Conservation (phyloP, 1,140 invertebrate species). For the Drosophila triauraria region DNA sequence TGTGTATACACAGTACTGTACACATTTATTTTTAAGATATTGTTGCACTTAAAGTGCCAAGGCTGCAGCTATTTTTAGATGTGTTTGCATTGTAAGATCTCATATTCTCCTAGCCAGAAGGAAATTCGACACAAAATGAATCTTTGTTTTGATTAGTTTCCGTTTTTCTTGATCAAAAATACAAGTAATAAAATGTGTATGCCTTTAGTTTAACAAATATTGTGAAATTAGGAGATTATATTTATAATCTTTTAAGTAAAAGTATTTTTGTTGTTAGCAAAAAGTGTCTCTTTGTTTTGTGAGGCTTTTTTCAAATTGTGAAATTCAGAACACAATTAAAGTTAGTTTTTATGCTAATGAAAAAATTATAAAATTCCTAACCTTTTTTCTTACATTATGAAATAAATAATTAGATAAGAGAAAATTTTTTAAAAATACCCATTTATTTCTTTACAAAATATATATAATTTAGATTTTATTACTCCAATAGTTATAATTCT, state of each 20-base stretch:
- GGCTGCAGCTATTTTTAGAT: not conserved
- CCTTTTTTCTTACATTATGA: not conserved
- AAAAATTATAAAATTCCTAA: not conserved
- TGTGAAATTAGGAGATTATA: not conserved
- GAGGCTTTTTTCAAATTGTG: not conserved
- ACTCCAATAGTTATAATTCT: not conserved
- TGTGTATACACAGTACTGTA: not conserved
- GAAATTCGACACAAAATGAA: not conserved
- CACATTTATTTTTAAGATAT: not conserved
- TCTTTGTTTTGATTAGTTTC: not conserved
- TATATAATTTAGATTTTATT: too few species aligned
- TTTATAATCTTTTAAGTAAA: too few species aligned
- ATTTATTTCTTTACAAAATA: too few species aligned
- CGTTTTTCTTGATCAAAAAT: too few species aligned
- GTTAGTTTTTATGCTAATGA: too few species aligned
- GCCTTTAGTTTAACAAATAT: not conserved
- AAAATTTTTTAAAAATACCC: too few species aligned
- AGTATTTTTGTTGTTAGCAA: too few species aligned
- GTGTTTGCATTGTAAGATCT: slow-evolving; percentile 1
- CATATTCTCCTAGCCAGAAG: not conserved
- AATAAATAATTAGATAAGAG: not conserved
- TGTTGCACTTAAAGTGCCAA: not conserved
- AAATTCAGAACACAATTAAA: not conserved
- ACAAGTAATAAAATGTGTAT: too few species aligned
- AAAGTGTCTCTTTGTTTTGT: not conserved